Evolutionary conservation across 1,140 invertebrate species (phyloP).

Genomic region (Drosophila elegans): DNA sequence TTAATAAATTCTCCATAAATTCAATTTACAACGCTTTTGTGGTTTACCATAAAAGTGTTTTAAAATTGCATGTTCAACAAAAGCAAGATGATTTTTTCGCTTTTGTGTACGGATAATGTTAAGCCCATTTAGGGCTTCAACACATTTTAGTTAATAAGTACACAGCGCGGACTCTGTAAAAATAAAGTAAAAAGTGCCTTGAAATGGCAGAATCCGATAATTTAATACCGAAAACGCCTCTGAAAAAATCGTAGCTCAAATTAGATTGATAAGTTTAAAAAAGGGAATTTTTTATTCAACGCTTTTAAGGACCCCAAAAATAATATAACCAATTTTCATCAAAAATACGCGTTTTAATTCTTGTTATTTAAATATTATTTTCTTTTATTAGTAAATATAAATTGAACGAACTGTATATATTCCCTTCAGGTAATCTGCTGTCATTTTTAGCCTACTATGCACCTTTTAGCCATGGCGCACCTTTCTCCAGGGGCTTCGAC

Average conservation of each 20-base stretch:
- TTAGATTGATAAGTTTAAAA: background rate
- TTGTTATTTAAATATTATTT: no score
- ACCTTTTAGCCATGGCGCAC: slow-evolving; percentile 16
- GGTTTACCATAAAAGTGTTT: slow-evolving; percentile 46
- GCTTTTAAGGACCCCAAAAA: no score
- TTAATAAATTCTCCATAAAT: slow-evolving; percentile 60
- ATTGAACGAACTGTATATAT: no score
- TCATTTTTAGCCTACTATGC: slow-evolving; percentile 32
- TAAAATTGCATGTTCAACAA: slow-evolving; percentile 34
- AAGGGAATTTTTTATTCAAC: no score
- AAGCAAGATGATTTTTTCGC: slow-evolving; percentile 19
- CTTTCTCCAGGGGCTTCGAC: slow-evolving; percentile 24
- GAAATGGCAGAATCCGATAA: slow-evolving; percentile 3
- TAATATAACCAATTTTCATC: no score
- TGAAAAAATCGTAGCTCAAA: background rate
- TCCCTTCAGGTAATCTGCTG: slow-evolving; percentile 6
- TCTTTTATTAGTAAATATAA: no score
- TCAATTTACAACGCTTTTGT: slow-evolving; percentile 41
- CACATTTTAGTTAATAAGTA: slow-evolving; percentile 53
- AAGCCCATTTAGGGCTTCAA: slow-evolving; percentile 26
- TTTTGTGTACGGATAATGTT: slow-evolving; percentile 46
- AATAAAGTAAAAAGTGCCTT: slow-evolving; percentile 15
- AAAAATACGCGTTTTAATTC: no score
- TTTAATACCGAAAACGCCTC: slow-evolving; percentile 21
- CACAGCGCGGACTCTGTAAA: slow-evolving; percentile 38